These are phyloP conservation scores for Clupea harengus DNA, from an alignment of 2,113 vertebrate species.

Conservation along the genomic window DNA sequence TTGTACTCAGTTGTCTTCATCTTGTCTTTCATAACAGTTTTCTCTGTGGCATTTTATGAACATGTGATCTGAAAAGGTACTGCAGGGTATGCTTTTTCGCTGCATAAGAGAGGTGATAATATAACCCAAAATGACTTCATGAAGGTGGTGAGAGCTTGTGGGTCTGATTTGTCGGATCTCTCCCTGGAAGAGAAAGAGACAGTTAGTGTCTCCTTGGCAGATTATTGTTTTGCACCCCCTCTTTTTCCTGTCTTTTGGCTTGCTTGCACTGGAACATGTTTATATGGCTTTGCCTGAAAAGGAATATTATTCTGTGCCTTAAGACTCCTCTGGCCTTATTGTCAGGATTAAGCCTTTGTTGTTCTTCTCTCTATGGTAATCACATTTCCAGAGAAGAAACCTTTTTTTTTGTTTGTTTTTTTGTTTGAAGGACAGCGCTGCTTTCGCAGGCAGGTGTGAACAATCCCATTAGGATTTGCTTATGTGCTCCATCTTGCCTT, in stretches of 20 bases:
- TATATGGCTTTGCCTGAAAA: constrained; percentile 31
- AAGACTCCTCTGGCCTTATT: constrained; percentile 43
- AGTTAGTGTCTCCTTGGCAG: neutral
- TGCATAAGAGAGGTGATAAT: neutral
- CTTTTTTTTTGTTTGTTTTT: constrained; percentile 40
- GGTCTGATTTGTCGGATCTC: neutral
- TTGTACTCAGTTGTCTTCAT: neutral
- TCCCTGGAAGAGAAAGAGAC: constrained; percentile 18
- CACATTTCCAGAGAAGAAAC: constrained; percentile 58
- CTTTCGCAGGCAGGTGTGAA: constrained; percentile 63
- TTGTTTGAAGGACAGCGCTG: constrained; percentile 57
- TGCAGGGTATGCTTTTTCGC: neutral
- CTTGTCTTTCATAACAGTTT: neutral
- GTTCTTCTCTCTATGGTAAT: constrained; percentile 60
- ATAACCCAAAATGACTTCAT: neutral
- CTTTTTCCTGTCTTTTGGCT: neutral
- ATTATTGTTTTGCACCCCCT: constrained; percentile 27
- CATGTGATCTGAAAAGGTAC: neutral
- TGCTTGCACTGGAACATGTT: constrained; percentile 28
- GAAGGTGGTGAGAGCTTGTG: neutral
- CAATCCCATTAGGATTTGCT: constrained; percentile 64
- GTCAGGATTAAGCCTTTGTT: constrained; percentile 53
- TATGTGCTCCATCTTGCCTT: constrained; percentile 58
- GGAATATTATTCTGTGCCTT: constrained; percentile 38
- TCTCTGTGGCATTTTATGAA: neutral